Conservation (phyloP, 2,113 vertebrate genomes). For the Gila orcuttii region DNA sequence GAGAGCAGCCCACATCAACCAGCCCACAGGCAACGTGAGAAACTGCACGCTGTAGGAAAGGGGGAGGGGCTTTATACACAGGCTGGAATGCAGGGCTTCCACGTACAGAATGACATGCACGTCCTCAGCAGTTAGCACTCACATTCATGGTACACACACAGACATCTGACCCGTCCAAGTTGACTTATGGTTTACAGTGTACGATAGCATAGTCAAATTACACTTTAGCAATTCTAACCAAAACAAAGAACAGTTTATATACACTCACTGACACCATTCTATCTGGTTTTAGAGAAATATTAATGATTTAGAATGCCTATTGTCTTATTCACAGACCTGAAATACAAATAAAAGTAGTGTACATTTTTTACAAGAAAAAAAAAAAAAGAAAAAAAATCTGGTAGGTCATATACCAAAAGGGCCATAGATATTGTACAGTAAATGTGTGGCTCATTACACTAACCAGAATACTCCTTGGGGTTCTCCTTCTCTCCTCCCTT, state of each 20-base stretch:
- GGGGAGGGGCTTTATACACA: neutral
- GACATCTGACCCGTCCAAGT: neutral
- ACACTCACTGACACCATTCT: neutral
- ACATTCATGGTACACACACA: neutral
- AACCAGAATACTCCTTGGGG: slow-evolving; percentile 93
- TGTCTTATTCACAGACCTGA: too few relatives aligned
- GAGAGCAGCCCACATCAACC: slow-evolving; percentile 2
- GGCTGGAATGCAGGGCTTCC: slow-evolving; percentile 29
- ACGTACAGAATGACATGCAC: slow-evolving; percentile 11
- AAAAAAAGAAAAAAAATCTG: neutral
- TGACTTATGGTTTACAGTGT: neutral
- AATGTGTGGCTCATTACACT: slow-evolving; percentile 17
- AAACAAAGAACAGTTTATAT: neutral
- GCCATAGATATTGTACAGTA: neutral
- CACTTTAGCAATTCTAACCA: neutral
- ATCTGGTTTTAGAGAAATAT: neutral
- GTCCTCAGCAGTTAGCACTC: neutral
- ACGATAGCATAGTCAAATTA: neutral
- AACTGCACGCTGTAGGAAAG: slow-evolving; percentile 65
- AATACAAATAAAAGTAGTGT: neutral
- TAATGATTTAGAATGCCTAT: neutral
- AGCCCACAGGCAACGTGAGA: slow-evolving; percentile 67
- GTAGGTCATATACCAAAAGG: neutral
- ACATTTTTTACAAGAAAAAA: too few relatives aligned
- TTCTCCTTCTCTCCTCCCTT: slow-evolving; percentile 87